Evolutionary conservation across 2,113 vertebrate genomes (phyloP).

Genomic region (Malurus alboscapulatus): DNA sequence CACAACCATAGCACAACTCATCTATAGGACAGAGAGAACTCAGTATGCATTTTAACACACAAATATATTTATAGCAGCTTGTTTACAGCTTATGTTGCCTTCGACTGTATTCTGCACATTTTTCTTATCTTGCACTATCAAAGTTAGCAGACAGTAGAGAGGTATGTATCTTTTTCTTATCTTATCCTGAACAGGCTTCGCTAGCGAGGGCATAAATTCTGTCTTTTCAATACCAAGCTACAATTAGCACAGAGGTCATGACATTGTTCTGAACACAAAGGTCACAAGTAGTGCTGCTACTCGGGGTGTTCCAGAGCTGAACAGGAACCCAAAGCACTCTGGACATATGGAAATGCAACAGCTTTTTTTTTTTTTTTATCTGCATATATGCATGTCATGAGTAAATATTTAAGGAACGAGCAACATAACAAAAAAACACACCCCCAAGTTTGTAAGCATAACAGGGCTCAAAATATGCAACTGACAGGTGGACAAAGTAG

Average conservation of each 20-base stretch:
- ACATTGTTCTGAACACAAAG: not conserved
- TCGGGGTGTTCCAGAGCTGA: not conserved
- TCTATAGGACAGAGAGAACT: not conserved
- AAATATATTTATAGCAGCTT: not conserved
- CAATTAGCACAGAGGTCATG: not conserved
- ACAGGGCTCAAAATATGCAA: not conserved
- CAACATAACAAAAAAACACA: not conserved
- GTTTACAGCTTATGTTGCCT: not conserved
- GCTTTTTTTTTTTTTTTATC: not conserved
- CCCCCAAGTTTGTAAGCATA: not conserved
- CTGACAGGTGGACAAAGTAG: not conserved
- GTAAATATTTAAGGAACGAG: conserved; percentile 13
- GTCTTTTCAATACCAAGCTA: conserved; percentile 8
- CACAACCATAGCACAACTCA: not conserved
- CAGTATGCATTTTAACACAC: not conserved
- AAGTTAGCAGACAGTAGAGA: conserved; percentile 10
- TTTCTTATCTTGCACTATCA: conserved; percentile 12
- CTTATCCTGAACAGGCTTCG: conserved; percentile 25
- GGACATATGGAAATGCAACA: not conserved
- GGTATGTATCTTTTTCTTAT: conserved; percentile 13
- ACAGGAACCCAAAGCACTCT: not conserved
- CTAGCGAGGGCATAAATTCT: conserved; percentile 19
- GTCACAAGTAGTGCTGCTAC: not conserved
- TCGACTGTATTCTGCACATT: not conserved
- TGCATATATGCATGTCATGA: not conserved